phyloP scores from a whole-genome alignment of 2,797 vertebrate genomes.

The Anabacerthia variegaticeps region DNA sequence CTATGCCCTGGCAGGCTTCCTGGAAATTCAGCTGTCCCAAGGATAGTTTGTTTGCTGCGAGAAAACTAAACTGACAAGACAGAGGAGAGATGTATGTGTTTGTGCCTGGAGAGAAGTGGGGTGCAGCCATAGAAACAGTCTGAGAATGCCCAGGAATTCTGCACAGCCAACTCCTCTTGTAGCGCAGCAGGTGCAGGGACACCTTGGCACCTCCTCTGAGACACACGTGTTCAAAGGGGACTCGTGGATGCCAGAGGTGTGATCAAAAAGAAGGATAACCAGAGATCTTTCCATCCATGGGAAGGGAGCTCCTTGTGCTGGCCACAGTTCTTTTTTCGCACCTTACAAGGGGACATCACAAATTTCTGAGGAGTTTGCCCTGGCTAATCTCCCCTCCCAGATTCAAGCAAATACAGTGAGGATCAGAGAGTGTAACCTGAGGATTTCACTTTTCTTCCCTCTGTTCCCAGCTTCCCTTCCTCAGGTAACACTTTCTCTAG shows the following conservation, averaged over 20 bases:
- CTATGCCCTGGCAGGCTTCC: conserved; percentile 76
- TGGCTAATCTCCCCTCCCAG: not conserved
- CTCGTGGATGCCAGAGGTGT: not conserved
- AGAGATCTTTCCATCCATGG: not conserved
- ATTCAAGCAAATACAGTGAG: not conserved
- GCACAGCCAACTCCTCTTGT: not conserved
- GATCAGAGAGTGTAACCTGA: not conserved
- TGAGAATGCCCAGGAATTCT: not conserved
- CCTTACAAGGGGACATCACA: not conserved
- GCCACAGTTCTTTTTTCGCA: not conserved
- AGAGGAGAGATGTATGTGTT: conserved; percentile 32
- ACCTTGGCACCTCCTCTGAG: not conserved
- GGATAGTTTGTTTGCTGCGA: conserved; percentile 75
- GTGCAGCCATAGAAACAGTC: not conserved
- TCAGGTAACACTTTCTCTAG: not conserved
- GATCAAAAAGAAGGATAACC: not conserved
- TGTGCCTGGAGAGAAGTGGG: not conserved
- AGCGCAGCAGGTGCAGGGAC: not conserved
- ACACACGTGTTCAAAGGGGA: accelerated
- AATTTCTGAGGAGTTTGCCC: not conserved
- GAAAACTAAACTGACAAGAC: conserved; percentile 72
- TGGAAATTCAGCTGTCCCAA: conserved; percentile 70
- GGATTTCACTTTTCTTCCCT: not conserved
- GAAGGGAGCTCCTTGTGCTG: not conserved
- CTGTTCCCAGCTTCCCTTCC: not conserved